These are phyloP conservation scores for Catonia carolina DNA, from an alignment of 2,888 invertebrate species.

Conservation along the genomic window DNA sequence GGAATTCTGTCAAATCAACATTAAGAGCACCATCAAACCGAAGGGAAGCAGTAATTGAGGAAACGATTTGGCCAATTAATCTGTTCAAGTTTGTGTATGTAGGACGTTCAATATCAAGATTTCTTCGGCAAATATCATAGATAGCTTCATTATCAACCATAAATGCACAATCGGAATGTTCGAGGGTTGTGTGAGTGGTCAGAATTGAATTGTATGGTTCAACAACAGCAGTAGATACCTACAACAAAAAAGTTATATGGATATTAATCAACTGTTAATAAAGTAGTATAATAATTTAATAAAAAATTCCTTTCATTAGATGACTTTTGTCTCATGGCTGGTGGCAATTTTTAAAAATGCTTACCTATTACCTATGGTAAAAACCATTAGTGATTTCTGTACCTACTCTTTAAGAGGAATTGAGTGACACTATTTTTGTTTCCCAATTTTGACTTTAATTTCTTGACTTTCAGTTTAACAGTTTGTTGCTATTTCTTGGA, in stretches of 20 bases:
- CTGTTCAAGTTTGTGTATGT: slow-evolving; percentile 95
- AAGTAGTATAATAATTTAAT: neutral
- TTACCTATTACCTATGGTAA: too few species aligned
- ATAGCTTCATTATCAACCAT: slow-evolving; percentile 91
- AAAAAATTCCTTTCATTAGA: too few species aligned
- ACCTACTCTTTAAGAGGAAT: too few species aligned
- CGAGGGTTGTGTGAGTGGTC: slow-evolving; percentile 91
- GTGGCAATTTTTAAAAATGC: too few species aligned
- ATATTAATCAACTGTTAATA: neutral
- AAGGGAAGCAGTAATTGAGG: slow-evolving; percentile 86
- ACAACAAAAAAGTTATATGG: slow-evolving; percentile 40
- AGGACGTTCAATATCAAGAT: slow-evolving; percentile 90
- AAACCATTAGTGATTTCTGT: too few species aligned
- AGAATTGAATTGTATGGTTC: slow-evolving; percentile 97
- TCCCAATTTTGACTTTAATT: too few species aligned
- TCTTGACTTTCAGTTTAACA: too few species aligned
- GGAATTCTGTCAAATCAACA: slow-evolving; percentile 91
- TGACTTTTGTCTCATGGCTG: too few species aligned
- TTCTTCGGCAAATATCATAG: slow-evolving; percentile 88
- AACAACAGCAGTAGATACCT: slow-evolving; percentile 84
- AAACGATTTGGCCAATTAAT: slow-evolving; percentile 91
- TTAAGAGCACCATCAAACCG: slow-evolving; percentile 91
- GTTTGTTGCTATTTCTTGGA: too few species aligned
- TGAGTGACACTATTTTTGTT: too few species aligned
- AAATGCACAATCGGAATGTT: slow-evolving; percentile 94